Conservation (phyloP, 2,888 invertebrate species). For the Melieria crassipennis region DNA sequence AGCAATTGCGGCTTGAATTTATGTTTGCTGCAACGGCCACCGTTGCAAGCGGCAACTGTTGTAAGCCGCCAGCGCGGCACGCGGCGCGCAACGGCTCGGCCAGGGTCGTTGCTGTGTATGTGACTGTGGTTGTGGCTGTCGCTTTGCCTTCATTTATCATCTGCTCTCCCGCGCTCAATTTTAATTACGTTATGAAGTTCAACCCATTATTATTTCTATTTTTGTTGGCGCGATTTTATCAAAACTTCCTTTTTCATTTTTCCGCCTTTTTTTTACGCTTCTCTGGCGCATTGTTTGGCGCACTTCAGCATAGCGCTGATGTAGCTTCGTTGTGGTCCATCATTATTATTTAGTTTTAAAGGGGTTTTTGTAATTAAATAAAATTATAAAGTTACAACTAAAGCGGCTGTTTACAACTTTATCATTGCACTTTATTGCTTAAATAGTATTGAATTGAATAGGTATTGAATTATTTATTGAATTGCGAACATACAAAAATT, state of each 20-base stretch:
- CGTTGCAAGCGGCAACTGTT: slow-evolving; percentile 44
- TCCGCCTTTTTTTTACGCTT: background rate
- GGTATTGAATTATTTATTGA: too few species aligned
- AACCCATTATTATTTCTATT: slow-evolving; percentile 30
- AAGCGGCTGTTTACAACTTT: too few species aligned
- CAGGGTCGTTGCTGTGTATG: background rate
- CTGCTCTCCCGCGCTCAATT: slow-evolving; percentile 27
- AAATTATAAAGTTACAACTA: too few species aligned
- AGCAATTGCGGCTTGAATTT: slow-evolving; percentile 59
- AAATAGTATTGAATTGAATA: too few species aligned
- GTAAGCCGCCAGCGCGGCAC: slow-evolving; percentile 37
- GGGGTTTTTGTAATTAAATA: too few species aligned
- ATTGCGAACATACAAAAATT: too few species aligned
- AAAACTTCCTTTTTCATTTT: too few species aligned
- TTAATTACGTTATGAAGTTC: slow-evolving; percentile 44
- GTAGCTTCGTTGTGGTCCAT: too few species aligned
- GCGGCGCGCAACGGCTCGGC: slow-evolving; percentile 4
- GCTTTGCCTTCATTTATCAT: slow-evolving; percentile 16
- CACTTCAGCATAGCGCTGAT: too few species aligned
- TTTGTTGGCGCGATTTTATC: slow-evolving; percentile 3
- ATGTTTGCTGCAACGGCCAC: slow-evolving; percentile 48
- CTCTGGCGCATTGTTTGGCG: too few species aligned
- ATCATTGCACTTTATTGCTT: too few species aligned
- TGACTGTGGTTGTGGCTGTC: slow-evolving; percentile 25
- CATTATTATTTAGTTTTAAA: too few species aligned